Evolutionary conservation across 2,888 invertebrate species (phyloP), one percentile per base, ranked within the genome.

Genomic region (Dryobota labecula): DNA sequence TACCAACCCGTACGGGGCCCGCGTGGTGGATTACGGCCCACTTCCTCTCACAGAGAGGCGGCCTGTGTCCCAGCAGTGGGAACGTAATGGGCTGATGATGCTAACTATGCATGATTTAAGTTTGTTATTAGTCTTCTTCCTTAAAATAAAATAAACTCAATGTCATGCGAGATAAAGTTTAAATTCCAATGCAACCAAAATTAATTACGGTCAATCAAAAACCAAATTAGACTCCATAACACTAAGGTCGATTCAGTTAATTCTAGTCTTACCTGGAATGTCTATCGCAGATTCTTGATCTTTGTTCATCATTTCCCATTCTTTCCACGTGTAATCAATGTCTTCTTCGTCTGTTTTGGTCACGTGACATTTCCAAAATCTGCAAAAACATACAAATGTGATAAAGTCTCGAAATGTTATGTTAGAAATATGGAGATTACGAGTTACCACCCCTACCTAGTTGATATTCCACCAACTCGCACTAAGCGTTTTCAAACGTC

Each of bases 301-400:
- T 92, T 97, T 97, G 82, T 98, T 97, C 90, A 98, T 97, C 98
- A 98, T 98, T 89, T 98, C 98, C 98, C 98, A 99, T 88, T 99
- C 98, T 75, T 97, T 96, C 98, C 98, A 99, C 61, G 97, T 96
- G 86, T 98, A 98, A 62, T 96, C 95, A 54, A 96, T 92, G 77
- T 95, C 95, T 69, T 92, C 94, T 24, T 94, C 90, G 2, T 93
- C 93, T 57, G 90, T 94, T 89, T 97, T 97, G 1, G 95, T 95
- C 11, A 97, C 97, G 87, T 97, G 96, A 87, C 98, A 98, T 87
- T 97, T 98, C 99, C 99, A 99, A 92, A 99, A 99, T 73, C 98
- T 73, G 57, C 11, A 66, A 33, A 56, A 56, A 51, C 51, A 53
- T 18, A 27, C 8, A 27, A 8, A 27, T 27, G 53, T 18, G 43